These are phyloP conservation scores for Caenorhabditis zanzibari DNA, from an alignment of 2,888 invertebrate genomes.

Conservation along the genomic window DNA sequence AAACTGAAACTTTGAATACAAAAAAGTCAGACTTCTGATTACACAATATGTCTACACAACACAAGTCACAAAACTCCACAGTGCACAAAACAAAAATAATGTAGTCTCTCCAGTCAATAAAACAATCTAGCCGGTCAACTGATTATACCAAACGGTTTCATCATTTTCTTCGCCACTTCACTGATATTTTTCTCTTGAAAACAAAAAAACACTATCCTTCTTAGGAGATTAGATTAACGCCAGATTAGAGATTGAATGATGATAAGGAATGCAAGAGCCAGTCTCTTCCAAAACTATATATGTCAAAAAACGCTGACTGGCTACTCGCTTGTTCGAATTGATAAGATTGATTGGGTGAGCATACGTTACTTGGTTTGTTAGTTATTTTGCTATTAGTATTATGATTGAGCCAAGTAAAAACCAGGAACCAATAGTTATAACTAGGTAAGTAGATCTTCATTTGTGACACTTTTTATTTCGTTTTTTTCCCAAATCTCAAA, in stretches of 20 bases:
- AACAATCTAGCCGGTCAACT: neutral
- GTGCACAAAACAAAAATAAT: slow-evolving; percentile 13
- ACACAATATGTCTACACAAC: neutral
- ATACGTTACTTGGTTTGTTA: slow-evolving; percentile 19
- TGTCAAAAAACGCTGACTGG: slow-evolving; percentile 44
- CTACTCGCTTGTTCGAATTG: slow-evolving; percentile 27
- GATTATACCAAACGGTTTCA: slow-evolving; percentile 13
- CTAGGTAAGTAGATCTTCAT: slow-evolving; percentile 32
- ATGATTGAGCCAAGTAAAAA: slow-evolving; percentile 23
- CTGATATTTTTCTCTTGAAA: neutral
- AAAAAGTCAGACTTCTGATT: too few species aligned
- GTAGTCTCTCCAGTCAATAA: slow-evolving; percentile 38
- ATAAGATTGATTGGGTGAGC: slow-evolving; percentile 51
- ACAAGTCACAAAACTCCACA: slow-evolving; percentile 22
- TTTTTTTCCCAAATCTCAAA: neutral
- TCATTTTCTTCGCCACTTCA: neutral
- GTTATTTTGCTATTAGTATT: neutral
- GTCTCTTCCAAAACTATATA: slow-evolving; percentile 4
- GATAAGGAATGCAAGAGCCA: slow-evolving; percentile 16
- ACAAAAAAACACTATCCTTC: neutral
- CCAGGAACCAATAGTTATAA: slow-evolving; percentile 26
- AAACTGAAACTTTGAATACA: too few species aligned
- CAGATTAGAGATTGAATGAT: slow-evolving; percentile 22
- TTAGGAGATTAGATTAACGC: slow-evolving; percentile 39
- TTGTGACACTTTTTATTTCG: neutral